phyloP scores from a whole-genome alignment of 1,140 invertebrate genomes.

The Ylistrum balloti region DNA sequence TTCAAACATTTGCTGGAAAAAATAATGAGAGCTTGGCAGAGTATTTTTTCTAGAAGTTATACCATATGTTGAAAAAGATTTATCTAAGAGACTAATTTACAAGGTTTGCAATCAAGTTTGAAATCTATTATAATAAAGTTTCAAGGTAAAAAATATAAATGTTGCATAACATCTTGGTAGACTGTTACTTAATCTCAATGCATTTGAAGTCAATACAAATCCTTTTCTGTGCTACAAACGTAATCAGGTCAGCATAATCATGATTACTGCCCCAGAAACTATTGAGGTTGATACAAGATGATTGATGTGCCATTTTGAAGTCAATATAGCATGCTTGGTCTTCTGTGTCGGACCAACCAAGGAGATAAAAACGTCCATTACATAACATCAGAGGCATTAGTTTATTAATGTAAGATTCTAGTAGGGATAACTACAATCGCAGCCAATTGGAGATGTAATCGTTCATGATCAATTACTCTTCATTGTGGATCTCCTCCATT shows the following conservation, averaged over 20 bases:
- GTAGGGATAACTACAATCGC: neutral
- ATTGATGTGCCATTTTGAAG: neutral
- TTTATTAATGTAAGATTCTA: slow-evolving; percentile 5
- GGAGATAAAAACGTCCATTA: neutral
- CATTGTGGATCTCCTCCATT: neutral
- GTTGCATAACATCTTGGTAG: neutral
- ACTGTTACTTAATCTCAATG: neutral
- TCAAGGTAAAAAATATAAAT: neutral
- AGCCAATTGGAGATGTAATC: neutral
- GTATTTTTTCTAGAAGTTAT: neutral
- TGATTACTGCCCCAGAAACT: neutral
- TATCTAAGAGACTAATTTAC: neutral
- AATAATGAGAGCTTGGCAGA: neutral
- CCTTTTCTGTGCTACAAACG: too few species aligned
- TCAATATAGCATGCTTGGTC: neutral
- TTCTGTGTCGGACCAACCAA: neutral
- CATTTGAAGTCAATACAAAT: too few species aligned
- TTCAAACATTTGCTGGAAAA: neutral
- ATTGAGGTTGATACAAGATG: neutral
- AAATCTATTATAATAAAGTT: neutral
- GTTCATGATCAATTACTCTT: slow-evolving; percentile 23
- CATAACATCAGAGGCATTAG: neutral
- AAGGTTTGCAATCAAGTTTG: neutral
- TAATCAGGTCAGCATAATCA: neutral
- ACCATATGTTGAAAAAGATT: neutral